Evolutionary conservation across 1,140 invertebrate genomes (phyloP).

Genomic region (Drosophila kurseongensis): DNA sequence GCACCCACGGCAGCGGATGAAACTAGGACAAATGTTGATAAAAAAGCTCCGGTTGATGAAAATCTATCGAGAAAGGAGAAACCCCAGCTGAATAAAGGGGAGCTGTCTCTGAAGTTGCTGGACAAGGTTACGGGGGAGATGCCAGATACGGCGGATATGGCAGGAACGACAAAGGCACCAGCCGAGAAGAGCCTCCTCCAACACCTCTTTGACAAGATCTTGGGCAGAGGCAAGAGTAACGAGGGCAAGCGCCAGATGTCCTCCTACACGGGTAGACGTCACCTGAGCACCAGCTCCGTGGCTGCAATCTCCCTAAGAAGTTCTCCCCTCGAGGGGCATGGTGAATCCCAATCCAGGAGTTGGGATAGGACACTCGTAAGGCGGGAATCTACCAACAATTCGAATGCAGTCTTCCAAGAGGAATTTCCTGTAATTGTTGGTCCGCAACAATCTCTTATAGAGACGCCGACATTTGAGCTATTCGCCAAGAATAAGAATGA

Average conservation of each 20-base stretch:
- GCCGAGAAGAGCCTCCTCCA: constrained; percentile 2
- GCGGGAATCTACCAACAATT: background rate
- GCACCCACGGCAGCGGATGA: background rate
- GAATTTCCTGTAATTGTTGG: background rate
- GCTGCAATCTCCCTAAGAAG: background rate
- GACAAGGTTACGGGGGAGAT: background rate
- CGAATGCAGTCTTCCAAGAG: background rate
- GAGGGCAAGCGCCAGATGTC: constrained; percentile 17
- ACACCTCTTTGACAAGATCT: constrained; percentile 17
- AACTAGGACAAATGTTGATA: background rate
- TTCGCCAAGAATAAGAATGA: constrained; percentile 19
- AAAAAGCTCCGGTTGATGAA: background rate
- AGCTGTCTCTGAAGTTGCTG: constrained; percentile 17
- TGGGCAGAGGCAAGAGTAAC: background rate
- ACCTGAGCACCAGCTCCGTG: background rate
- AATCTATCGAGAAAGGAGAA: background rate
- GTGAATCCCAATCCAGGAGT: background rate
- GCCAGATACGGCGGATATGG: no score
- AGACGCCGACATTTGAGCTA: background rate
- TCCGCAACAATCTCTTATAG: background rate
- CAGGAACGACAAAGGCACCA: background rate
- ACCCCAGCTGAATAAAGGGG: constrained; percentile 18
- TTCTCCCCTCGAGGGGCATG: background rate
- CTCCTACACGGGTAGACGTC: constrained; percentile 4
- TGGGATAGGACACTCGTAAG: background rate